Evolutionary conservation across 2,888 invertebrate genomes (phyloP).

Genomic region (Drosophila setosimentum): DNA sequence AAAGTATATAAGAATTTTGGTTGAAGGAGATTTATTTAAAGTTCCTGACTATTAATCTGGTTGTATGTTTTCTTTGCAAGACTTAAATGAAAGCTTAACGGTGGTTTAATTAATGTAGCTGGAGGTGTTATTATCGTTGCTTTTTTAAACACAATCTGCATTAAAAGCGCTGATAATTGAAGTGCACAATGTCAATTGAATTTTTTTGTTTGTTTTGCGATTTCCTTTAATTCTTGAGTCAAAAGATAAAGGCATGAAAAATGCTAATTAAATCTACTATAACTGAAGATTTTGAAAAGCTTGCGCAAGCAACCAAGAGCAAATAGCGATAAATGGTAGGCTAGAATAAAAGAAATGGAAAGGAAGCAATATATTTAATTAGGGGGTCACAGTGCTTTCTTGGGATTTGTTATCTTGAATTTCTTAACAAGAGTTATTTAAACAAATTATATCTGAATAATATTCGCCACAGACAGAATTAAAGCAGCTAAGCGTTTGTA

Average conservation of each 20-base stretch:
- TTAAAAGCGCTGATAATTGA: background rate
- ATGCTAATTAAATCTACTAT: constrained; percentile 2
- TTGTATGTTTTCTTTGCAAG: background rate
- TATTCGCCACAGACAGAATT: background rate
- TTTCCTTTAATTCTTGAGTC: too few relatives aligned
- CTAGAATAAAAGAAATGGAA: background rate
- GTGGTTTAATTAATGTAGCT: background rate
- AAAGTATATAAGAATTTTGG: background rate
- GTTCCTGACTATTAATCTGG: background rate
- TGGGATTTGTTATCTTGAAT: background rate
- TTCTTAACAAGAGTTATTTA: background rate
- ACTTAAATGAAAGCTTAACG: background rate
- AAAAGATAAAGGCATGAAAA: background rate
- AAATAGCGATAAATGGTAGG: background rate
- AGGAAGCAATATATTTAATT: constrained; percentile 9
- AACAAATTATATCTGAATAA: background rate
- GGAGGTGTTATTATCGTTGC: background rate
- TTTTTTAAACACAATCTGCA: background rate
- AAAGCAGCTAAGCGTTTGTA: background rate
- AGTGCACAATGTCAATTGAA: background rate
- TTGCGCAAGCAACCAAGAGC: background rate
- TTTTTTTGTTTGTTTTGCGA: background rate
- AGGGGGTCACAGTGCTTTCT: background rate
- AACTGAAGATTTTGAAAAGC: background rate
- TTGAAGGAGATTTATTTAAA: background rate